These are phyloP conservation scores for Ibidorhyncha struthersii DNA, from an alignment of 2,113 vertebrate genomes.

Conservation along the genomic window DNA sequence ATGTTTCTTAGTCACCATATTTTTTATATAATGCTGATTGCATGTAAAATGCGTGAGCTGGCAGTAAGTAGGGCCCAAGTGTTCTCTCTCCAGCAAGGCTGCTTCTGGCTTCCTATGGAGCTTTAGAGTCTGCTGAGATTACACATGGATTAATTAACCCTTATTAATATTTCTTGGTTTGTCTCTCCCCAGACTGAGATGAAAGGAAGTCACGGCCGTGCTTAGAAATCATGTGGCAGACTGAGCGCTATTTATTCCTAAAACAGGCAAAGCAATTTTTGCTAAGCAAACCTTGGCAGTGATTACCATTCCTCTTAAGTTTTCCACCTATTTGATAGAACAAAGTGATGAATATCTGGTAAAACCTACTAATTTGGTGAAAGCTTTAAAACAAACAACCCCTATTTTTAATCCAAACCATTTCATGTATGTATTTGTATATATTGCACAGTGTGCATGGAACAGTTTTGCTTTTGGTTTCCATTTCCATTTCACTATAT, in stretches of 20 bases:
- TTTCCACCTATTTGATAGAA: neutral
- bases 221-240: neutral
- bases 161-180: neutral
- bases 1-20: neutral
- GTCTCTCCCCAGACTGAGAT: neutral
- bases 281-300: neutral
- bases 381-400: neutral
- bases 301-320: neutral
- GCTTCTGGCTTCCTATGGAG: neutral
- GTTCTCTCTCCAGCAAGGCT: neutral
- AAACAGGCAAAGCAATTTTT: neutral
- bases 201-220: neutral
- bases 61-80: neutral
- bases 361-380: neutral
- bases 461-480: neutral
- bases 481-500: neutral
- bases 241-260: neutral
- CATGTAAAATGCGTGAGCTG: conserved; percentile 18
- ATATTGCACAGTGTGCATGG: neutral
- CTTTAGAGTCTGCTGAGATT: neutral
- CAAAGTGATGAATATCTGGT: neutral
- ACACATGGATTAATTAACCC: neutral
- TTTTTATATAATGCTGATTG: neutral
- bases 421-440: neutral
- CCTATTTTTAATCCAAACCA: neutral